Conservation (phyloP, 64 coral and sea anemone species). For the Actinia tenebrosa region DNA sequence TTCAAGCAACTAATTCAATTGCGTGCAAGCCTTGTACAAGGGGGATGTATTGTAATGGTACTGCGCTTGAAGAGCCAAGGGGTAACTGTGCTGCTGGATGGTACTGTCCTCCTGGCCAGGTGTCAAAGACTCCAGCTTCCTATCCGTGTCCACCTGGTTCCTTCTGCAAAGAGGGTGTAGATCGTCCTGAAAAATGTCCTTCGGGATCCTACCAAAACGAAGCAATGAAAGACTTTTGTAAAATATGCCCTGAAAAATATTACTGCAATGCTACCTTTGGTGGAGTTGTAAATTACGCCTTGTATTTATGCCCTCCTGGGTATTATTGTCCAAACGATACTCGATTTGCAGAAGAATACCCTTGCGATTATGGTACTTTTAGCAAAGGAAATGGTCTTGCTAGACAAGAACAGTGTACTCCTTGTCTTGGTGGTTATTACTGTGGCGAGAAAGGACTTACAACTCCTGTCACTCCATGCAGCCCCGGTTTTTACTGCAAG, state of each 20-base stretch:
- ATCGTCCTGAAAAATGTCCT: slow-evolving; percentile 57
- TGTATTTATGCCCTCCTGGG: slow-evolving; percentile 63
- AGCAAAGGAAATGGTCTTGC: slow-evolving; percentile 64
- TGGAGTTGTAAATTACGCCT: slow-evolving; percentile 66
- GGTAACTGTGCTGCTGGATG: slow-evolving; percentile 83
- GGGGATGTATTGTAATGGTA: slow-evolving; percentile 83
- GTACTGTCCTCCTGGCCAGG: slow-evolving; percentile 83
- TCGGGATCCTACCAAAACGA: slow-evolving; percentile 86
- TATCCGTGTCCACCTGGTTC: slow-evolving; percentile 69
- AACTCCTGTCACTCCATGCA: slow-evolving; percentile 67
- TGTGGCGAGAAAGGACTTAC: slow-evolving; percentile 79
- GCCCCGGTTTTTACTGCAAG: slow-evolving; percentile 78
- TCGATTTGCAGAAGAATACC: slow-evolving; percentile 62
- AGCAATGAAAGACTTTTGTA: slow-evolving; percentile 61
- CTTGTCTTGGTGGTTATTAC: slow-evolving; percentile 75
- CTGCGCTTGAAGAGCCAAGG: slow-evolving; percentile 61
- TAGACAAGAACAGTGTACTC: slow-evolving; percentile 72
- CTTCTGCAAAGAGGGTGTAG: slow-evolving; percentile 58
- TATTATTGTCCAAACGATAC: slow-evolving; percentile 93
- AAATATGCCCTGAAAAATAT: slow-evolving; percentile 68
- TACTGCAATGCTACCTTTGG: slow-evolving; percentile 88
- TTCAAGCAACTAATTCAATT: slow-evolving; percentile 53
- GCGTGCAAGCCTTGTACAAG: slow-evolving; percentile 67
- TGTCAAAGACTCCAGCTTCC: slow-evolving; percentile 47
- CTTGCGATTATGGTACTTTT: slow-evolving; percentile 85